Base-by-base conservation (phyloP, 2,888 invertebrate species). In the Oscheius sp. region DNA sequence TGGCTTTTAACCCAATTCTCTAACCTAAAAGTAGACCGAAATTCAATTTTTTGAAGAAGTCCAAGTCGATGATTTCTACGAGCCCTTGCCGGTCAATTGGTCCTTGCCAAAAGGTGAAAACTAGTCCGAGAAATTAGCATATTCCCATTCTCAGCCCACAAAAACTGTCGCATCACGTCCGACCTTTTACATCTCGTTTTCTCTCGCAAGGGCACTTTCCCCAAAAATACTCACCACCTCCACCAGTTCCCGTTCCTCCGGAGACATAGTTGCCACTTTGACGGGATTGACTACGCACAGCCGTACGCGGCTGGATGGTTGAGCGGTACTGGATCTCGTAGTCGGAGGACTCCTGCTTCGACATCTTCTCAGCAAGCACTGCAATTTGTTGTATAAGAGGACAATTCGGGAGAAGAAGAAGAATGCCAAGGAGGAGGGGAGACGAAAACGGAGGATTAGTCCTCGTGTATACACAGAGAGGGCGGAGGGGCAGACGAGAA, bases 251-350 rank as follows among this genome's bases (percentile, higher is more conserved):
- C 31, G 69, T 71, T 48, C 78, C 77, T 61, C 80, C 80, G 31
- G 74, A 76, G 2, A 73, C 76, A 73, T 78, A 76, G 65, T 78
- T 80, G 52, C 80, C 80, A 48, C 82, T 82, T 63, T 82, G 80
- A 37, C 85, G 76, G 31, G 79, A 78, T 64, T 76, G 79, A 20
- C 79, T 82, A 23, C 84, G 78, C 25, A 75, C 75, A n/a, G 79
- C 76, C 6, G 82, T 82, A 46, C 84, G 72, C 23, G 84, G 85
- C 74, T 85, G 85, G 57, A 85, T 85, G 25, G 83, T 83, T n/a
- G 85, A 83, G 33, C 83, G 76, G 72, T 85, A 85, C 53, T 78
- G 75, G 65, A 79, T 72, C 75, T 84, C 84, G 65, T 76, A 82
- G 15, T 83, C 83, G 48, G 74, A 73, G 25, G 74, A 73, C 50